Conservation (phyloP, 2,797 vertebrate genomes). For the Craterocephalus amniculus region DNA sequence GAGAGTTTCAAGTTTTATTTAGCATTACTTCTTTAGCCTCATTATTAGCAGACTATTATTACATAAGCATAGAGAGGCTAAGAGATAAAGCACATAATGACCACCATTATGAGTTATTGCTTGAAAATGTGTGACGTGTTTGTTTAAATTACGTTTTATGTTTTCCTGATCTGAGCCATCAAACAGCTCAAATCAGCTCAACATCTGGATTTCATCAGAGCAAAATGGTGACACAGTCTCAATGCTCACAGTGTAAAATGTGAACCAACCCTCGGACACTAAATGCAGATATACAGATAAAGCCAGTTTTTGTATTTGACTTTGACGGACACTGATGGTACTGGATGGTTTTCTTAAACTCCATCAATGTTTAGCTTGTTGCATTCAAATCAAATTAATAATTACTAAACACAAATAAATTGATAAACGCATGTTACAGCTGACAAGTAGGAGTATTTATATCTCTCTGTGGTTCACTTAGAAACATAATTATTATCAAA, state of each 20-base stretch:
- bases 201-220: constrained; percentile 67
- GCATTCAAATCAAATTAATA: neutral
- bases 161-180: constrained; percentile 20
- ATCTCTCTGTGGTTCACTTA: neutral
- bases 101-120: neutral
- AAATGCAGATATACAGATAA: constrained; percentile 45
- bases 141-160: neutral
- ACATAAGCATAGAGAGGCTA: neutral
- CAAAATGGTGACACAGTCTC: constrained; percentile 14
- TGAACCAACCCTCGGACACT: constrained; percentile 41
- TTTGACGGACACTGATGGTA: neutral
- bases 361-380: neutral
- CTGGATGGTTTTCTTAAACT: neutral
- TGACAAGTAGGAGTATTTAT: neutral
- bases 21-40: too few relatives aligned
- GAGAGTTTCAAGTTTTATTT: too few relatives aligned
- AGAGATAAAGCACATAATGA: neutral
- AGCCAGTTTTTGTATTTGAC: neutral
- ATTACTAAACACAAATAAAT: too few relatives aligned
- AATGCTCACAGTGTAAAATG: constrained; percentile 8
- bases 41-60: neutral
- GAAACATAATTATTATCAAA: too few relatives aligned
- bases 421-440: too few relatives aligned
- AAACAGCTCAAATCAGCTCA: too few relatives aligned
- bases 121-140: constrained; percentile 2